Evolutionary conservation across 2,888 invertebrate genomes (phyloP), one percentile per base, ranked within the genome.

Genomic region (Aleiodes alternator): DNA sequence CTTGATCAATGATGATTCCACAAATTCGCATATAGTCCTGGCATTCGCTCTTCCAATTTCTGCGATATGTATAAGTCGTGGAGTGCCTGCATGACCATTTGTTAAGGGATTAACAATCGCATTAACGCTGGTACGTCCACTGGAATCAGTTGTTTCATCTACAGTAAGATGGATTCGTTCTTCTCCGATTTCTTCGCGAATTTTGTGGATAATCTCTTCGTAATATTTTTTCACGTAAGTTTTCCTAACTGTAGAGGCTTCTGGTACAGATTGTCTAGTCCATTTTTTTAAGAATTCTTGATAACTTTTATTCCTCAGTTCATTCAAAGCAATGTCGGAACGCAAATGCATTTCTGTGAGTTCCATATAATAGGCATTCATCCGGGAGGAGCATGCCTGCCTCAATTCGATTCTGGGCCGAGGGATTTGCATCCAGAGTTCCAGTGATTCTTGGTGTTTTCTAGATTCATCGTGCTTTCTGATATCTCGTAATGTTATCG

Each of bases 131-230:
- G 8, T 53, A 3, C 68, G 51, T 29, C 48, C 14, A 8, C 34
- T 4, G 6, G 53, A 48, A 64, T 72, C 72, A 11, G 64, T 64
- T 3, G 53, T 72, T 31, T 72, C 72, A 43, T 72, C 72, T 0
- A 64, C 53, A 31, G 64, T n/a, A 2, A 64, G 4, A 29, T 51
- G 43, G 14, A 72, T 72, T 3, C 23, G 29, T 34, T 72, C 50
- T n/a, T 66, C 55, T n/a, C 23, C 66, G 34, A 64, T 34, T 51
- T 72, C 72, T 16, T 48, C 14, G 4, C 64, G 31, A 34, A 72
- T 64, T 31, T 50, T 43, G 3, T 51, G 9, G 6, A 64, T 11
- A 11, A 14, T 34, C 3, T 61, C 53, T 3, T 53, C 14, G 11
- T 29, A 51, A 6, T 34, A 14, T 3, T 11, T 12, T 11, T 11